Conservation (phyloP, 1,140 invertebrate genomes). For the Drosophila kikkawai region DNA sequence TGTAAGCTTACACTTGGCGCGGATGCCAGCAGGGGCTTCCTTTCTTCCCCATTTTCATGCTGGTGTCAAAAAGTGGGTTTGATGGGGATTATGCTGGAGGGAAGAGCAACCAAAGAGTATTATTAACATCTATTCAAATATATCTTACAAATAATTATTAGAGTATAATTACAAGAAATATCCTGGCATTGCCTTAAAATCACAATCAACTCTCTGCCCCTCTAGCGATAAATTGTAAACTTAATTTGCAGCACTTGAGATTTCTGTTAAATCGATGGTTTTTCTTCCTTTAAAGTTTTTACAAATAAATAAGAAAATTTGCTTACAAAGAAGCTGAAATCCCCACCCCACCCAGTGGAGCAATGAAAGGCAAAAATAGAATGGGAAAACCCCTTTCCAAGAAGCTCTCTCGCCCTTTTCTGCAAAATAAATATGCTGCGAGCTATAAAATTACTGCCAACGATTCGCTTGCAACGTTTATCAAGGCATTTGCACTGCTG, state of each 20-base stretch:
- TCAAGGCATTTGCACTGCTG: constrained; percentile 46
- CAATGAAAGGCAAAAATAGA: constrained; percentile 8
- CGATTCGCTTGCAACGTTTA: constrained; percentile 40
- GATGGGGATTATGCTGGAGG: neutral
- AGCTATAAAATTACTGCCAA: constrained; percentile 46
- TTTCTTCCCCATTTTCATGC: constrained; percentile 10
- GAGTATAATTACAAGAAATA: neutral
- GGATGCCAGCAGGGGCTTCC: neutral
- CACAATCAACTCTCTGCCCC: neutral
- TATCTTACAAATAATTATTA: neutral
- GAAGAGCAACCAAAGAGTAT: neutral
- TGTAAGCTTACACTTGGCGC: constrained; percentile 1
- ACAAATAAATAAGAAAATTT: constrained; percentile 44
- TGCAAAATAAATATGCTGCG: constrained; percentile 37
- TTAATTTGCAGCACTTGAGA: constrained; percentile 8
- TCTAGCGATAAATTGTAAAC: neutral
- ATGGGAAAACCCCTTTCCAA: neutral
- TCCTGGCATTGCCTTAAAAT: neutral
- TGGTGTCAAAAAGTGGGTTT: neutral
- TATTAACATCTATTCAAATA: too few relatives aligned
- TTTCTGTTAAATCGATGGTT: neutral
- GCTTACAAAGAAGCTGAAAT: constrained; percentile 5
- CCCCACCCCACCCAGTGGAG: constrained; percentile 20
- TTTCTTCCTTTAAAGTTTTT: constrained; percentile 2
- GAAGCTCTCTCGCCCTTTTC: constrained; percentile 7